Evolutionary conservation across 2,113 vertebrate species (phyloP), one percentile per base, ranked within the genome.

Genomic region (Oenanthe oenanthe): DNA sequence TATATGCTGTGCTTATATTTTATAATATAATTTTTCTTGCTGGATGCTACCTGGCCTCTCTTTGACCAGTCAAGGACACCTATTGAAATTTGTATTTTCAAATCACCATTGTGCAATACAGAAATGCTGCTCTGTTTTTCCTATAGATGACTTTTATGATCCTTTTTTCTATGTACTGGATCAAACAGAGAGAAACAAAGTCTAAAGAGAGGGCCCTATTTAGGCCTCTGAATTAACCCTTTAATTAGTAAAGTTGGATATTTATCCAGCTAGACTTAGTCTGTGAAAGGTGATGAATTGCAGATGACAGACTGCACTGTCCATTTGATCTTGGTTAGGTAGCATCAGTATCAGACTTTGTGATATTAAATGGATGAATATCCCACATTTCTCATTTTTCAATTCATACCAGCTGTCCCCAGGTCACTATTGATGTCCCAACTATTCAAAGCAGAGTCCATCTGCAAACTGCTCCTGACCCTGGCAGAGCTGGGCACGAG

Each of bases 331-430:
- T 61, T 43, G 21, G 42, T 76, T 76, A 54, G 58, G 66, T 2
- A 68, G 42, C 79, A 51, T 54, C 77, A 26, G 48, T 67, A 95
- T 61, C 80, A 88, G 77, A 50, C 66, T 87, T 68, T 5, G 5
- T 54, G 66, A 47, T 38, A 40, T 73, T 88, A 88, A 94, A 93
- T 51, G 71, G 77, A 94, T 76, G 78, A 75, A 91, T 82, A 89
- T 50, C 89, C 77, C 6, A 17, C 15, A 1, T 70, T 95, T 82
- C 77, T 92, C 84, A 93, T 93, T 95, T 94, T 87, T 94, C 87
- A 85, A 1, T 20, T 47, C 54, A 6, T 51, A 84, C 73, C 94
- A 91, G 50, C 75, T 51, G 38, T 75, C 53, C 45, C 50, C 48
- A 47, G 70, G 66, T 38, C 58, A 31, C 78, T 88, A 62, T 18